Conservation (phyloP, 2,797 vertebrate species). For the Falco biarmicus region DNA sequence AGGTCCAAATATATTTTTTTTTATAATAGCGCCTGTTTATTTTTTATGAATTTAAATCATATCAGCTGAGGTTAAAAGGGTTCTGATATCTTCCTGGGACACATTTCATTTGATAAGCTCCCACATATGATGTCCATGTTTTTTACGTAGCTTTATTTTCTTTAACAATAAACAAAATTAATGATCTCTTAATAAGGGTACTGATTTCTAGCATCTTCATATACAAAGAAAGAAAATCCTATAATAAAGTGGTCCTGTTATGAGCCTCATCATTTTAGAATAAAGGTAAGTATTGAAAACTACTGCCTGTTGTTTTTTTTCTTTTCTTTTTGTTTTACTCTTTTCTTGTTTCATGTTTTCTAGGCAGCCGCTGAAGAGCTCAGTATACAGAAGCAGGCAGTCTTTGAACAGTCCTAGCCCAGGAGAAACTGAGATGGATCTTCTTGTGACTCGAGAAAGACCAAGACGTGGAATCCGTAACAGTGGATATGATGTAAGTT, state of each 20-base stretch:
- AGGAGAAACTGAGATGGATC: conserved; percentile 98
- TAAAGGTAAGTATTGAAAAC: background rate
- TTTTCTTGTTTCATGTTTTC: conserved; percentile 60
- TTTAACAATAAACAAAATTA: background rate
- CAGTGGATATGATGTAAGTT: conserved; percentile 98
- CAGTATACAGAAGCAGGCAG: conserved; percentile 92
- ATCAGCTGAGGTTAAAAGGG: background rate
- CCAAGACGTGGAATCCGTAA: conserved; percentile 95
- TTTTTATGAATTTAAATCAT: background rate
- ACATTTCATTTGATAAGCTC: background rate
- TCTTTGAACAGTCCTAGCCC: conserved; percentile 97
- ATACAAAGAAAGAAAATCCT: background rate
- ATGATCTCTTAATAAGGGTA: background rate
- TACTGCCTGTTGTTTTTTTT: background rate
- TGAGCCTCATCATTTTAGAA: background rate
- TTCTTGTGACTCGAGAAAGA: conserved; percentile 94
- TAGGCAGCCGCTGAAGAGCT: conserved; percentile 90
- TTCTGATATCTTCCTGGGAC: background rate
- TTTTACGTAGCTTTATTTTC: background rate
- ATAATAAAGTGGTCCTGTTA: background rate
- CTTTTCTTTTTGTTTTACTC: background rate
- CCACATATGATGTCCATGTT: background rate
- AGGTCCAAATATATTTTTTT: background rate
- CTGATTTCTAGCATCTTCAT: background rate
- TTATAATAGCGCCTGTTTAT: background rate